Evolutionary conservation across 2,113 vertebrate species (phyloP), one percentile per base, ranked within the genome.

Genomic region (Callospermophilus lateralis): DNA sequence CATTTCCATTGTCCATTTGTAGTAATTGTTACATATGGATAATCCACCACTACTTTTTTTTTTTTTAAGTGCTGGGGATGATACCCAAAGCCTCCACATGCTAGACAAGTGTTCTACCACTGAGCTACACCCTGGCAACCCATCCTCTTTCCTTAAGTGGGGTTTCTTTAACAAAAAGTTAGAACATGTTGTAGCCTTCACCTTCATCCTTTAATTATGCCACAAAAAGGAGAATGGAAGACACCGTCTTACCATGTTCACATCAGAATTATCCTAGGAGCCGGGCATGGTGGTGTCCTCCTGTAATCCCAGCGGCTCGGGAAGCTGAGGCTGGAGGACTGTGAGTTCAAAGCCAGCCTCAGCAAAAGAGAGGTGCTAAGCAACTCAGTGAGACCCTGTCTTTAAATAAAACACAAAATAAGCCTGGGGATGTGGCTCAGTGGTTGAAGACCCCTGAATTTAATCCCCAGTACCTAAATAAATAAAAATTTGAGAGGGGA

Each of bases 81-180:
- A 45, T 37, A 17, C 32, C 19, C 1, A n/a, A 37, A 16, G 9
- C 22, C 32, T 32, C 4, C 28, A 17, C 0, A 8, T 48, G 17
- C 34, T 48, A 32, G 48, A 30, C 16, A 26, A 72, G 32, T 15
- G 5, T 26, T 51, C 26, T 65, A 8, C 19, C 9, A 3, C 3
- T 32, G 19, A 39, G 32, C 16, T 70, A 26, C 16, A 24, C 5
- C 8, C 74, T 24, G 4, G 13, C 15, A 28, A 68, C 19, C 53
- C 42, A 26, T 37, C 37, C 58, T 32, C 37, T 16, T 24, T 28
- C 20, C 32, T 84, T 34, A 67, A 15, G 42, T 34, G 63, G 70
- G 26, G 20, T 55, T 93, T 78, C 70, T 73, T 93, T 77, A 95
- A 42, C 19, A 78, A 65, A 48, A 74, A 48, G 55, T 87, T 68